Evolutionary conservation across 2,888 invertebrate genomes (phyloP), one percentile per base, ranked within the genome.

Genomic region (Nymphalis c-album): DNA sequence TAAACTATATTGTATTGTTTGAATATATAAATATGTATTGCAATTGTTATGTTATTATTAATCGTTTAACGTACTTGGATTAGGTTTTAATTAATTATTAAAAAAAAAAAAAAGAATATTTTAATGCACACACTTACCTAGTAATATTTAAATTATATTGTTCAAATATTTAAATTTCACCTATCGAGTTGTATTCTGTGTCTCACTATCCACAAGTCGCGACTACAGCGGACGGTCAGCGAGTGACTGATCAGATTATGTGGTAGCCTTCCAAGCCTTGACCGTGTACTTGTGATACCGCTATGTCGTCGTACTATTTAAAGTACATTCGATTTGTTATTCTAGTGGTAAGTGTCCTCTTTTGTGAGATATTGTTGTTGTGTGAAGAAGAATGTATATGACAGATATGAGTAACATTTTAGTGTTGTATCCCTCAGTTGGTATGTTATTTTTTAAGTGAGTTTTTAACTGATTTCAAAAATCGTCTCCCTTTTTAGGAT

Each of bases 221-320:
- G 61, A 20, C 63, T 57, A 22, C 80, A 76, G 79, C 77, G 78
- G 70, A 75, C 76, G 74, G 73, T 62, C 73, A 74, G 72, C 77
- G 82, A 85, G 78, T 87, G 87, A 78, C 77, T 78, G 81, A 74
- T 65, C 53, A 13, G 47, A 17, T 26, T 18, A 35, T 35, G 60
- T 61, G 55, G 48, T 60, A 66, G 26, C 55, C 57, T 48, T 53
- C 7, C 53, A 55, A 77, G 81, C 84, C 85, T 84, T 86, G 85
- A 85, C 85, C 86, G 82, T 79, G 83, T 85, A 84, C 88, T 86
- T 86, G 82, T 76, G 83, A 77, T 89, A 88, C 91, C 87, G 90
- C 85, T 91, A 89, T 77, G 73, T 80, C 84, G 84, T 83, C 80
- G 84, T 20, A 20, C 59, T 40, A 46, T 59, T 59, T 59, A 46